Evolutionary conservation across 1,140 invertebrate genomes (phyloP).

Genomic region (Eurosta solidaginis): DNA sequence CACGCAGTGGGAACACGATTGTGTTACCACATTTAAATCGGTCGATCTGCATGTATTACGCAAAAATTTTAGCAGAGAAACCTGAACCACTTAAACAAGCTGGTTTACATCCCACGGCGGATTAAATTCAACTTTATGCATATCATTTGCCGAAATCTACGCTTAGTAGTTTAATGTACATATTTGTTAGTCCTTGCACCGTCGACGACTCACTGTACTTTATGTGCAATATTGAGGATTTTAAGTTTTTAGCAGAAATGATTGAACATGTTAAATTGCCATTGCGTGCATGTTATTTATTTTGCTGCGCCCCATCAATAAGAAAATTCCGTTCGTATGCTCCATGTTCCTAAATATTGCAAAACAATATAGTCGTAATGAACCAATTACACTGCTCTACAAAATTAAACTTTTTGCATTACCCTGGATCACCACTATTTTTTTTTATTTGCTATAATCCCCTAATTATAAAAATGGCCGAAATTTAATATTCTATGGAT

Average conservation of each 20-base stretch:
- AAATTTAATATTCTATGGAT: no score
- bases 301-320: constrained; percentile 97
- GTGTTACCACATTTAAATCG: constrained; percentile 85
- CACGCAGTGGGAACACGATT: no score
- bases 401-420: no score
- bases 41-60: constrained; percentile 82
- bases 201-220: no score
- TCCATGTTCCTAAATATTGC: constrained; percentile 94
- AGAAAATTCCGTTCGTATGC: constrained; percentile 89
- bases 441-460: no score
- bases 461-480: no score
- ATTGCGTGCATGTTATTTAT: constrained; percentile 87
- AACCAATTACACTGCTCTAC: no score
- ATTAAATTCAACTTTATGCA: constrained; percentile 97
- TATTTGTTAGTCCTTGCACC: no score
- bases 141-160: no score
- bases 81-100: constrained; percentile 80
- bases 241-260: constrained; percentile 95
- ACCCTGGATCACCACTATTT: no score
- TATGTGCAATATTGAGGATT: constrained; percentile 97
- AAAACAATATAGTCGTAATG: no score
- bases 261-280: constrained; percentile 94
- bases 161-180: no score
- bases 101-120: constrained; percentile 97
- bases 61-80: constrained; percentile 69